phyloP scores from a whole-genome alignment of 1,140 invertebrate genomes.

The Micrasema minimum region DNA sequence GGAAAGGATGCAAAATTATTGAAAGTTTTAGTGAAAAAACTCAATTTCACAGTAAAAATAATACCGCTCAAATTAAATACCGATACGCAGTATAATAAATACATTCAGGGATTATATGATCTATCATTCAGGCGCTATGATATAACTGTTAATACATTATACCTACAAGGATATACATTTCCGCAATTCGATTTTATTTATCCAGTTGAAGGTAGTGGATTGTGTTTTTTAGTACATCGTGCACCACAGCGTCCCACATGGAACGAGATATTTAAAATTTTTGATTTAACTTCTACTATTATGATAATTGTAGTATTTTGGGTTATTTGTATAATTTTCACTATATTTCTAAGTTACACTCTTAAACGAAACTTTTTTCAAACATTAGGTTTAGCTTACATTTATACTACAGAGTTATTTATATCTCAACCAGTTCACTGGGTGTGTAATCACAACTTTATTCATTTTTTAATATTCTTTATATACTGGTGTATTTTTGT shows the following conservation, averaged over 20 bases:
- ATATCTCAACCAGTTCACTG: conserved; percentile 38
- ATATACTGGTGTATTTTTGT: conserved; percentile 49
- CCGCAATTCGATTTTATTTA: conserved; percentile 36
- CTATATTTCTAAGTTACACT: conserved; percentile 13
- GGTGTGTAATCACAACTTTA: conserved; percentile 26
- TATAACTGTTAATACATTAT: conserved; percentile 29
- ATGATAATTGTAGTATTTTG: conserved; percentile 28
- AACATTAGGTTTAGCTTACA: conserved; percentile 7
- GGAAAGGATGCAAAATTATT: conserved; percentile 45
- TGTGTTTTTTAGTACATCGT: conserved; percentile 47
- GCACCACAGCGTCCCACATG: conserved; percentile 35
- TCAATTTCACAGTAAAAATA: conserved; percentile 42
- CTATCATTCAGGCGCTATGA: conserved; percentile 34
- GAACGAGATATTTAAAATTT: conserved; percentile 41
- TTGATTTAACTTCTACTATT: conserved; percentile 35
- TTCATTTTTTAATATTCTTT: conserved; percentile 40
- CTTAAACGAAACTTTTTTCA: conserved; percentile 24
- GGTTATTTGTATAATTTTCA: conserved; percentile 20
- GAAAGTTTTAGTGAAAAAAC: conserved; percentile 37
- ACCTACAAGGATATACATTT: conserved; percentile 35
- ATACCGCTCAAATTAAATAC: conserved; percentile 1
- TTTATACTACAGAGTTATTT: conserved; percentile 38
- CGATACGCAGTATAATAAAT: conserved; percentile 20
- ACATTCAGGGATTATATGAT: conserved; percentile 37
- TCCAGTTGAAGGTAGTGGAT: conserved; percentile 45